Percentiles rank a stretch among this genome's conserved stretches.
Conservation (phyloP, 2,888 invertebrate genomes). For the Clivina fossor region DNA sequence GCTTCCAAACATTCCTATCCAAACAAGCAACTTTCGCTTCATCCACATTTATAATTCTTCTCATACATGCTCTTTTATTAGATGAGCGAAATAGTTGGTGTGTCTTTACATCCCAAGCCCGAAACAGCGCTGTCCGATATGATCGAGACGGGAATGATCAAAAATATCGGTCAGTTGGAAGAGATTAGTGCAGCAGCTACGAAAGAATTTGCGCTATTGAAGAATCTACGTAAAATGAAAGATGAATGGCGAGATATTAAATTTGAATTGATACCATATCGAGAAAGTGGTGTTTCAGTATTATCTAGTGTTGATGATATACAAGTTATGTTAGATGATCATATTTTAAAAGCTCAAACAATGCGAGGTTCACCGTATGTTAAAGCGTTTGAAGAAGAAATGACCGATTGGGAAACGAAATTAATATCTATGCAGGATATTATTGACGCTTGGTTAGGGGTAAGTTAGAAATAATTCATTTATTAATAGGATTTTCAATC, state of each 20-base stretch:
- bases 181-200: slow-evolving; percentile 88
- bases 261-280: slow-evolving; percentile 75
- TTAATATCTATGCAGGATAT: slow-evolving; percentile 92
- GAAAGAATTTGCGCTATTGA: slow-evolving; percentile 87
- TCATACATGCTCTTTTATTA: no score
- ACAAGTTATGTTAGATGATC: slow-evolving; percentile 82
- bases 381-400: slow-evolving; percentile 85
- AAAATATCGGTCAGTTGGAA: slow-evolving; percentile 72
- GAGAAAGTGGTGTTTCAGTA: slow-evolving; percentile 81
- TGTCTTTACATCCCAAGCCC: slow-evolving; percentile 65
- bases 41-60: no score
- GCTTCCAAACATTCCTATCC: no score
- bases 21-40: no score
- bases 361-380: slow-evolving; percentile 96
- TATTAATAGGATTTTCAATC: slow-evolving; percentile 8
- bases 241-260: slow-evolving; percentile 75
- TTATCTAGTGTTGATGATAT: slow-evolving; percentile 88
- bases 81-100: slow-evolving; percentile 75
- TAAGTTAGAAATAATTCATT: slow-evolving; percentile 47
- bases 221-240: slow-evolving; percentile 81
- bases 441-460: slow-evolving; percentile 89
- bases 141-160: slow-evolving; percentile 80
- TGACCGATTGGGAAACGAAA: slow-evolving; percentile 89
- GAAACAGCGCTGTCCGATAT: slow-evolving; percentile 78
- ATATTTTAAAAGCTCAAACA: slow-evolving; percentile 94